These are phyloP conservation scores for Melipona beecheii DNA, from an alignment of 2,888 invertebrate genomes.

Conservation along the genomic window DNA sequence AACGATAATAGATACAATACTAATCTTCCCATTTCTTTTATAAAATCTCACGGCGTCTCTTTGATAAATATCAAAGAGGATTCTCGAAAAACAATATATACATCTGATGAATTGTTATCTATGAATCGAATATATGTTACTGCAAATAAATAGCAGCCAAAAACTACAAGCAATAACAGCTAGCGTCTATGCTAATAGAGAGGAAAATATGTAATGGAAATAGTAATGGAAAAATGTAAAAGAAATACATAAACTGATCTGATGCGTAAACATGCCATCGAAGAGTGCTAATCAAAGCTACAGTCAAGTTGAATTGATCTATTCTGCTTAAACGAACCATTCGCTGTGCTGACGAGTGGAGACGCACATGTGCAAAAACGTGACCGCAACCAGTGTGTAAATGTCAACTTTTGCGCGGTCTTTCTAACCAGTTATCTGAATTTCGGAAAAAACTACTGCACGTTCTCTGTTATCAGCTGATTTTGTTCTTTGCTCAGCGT, in stretches of 20 bases:
- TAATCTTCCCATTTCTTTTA: not conserved
- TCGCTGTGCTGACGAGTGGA: not conserved
- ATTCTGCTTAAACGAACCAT: slow-evolving; percentile 28
- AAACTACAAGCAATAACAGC: no score
- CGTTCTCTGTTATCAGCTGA: no score
- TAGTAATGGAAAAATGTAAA: not conserved
- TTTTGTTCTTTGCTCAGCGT: not conserved
- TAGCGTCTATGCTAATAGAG: not conserved
- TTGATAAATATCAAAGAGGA: not conserved
- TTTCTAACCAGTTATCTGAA: not conserved
- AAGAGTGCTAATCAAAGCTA: slow-evolving; percentile 24
- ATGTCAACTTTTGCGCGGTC: slow-evolving; percentile 42
- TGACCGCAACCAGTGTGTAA: slow-evolving; percentile 42
- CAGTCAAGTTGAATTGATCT: not conserved
- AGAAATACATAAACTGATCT: not conserved
- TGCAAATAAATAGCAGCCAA: not conserved
- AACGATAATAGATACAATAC: not conserved
- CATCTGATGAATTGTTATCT: not conserved
- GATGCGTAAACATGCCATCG: slow-evolving; percentile 9
- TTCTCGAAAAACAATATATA: not conserved
- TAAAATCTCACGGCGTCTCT: not conserved
- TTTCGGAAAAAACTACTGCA: slow-evolving; percentile 3
- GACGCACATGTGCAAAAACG: slow-evolving; percentile 59
- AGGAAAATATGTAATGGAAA: not conserved
- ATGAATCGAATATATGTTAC: not conserved